Base-by-base conservation (phyloP, 2,797 vertebrate species). In the Silurus aristotelis region DNA sequence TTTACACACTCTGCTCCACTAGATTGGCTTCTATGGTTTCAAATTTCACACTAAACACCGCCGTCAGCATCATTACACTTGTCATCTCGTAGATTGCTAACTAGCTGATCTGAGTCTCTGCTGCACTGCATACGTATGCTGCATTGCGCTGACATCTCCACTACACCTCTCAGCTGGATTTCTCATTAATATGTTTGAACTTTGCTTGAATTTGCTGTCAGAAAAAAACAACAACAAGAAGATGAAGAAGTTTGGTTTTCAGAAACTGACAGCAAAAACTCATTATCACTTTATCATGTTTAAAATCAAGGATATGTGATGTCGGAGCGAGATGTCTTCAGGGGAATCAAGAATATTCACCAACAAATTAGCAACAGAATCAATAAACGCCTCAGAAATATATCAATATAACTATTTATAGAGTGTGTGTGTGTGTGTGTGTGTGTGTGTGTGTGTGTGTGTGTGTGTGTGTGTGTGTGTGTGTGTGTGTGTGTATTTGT, bases 391-490 rank as follows among this genome's bases (percentile, higher is more conserved):
- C 13, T 72, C 43, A n/a, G 2, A 48, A 13, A 72, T 72, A 13
- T 48, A 52, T 46, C 46, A 3, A 12, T 48, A n/a, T 72, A 6
- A 72, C 46, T 4, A n/a, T 48, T 52, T 71, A 48, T 68, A 38
- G 15, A 27, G 25, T 6, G 31, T 7, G 48, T n/a, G 2, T 27
- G 43, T 14, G 31, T 14, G 48, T 46, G 2, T 67, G 63, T 83
- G 43, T 46, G 19, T 72, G 61, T 70, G 38, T 86, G 75, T 82
- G 68, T 63, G 27, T 76, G 70, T 85, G 56, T 67, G 68, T 72
- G n/a, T 71, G 83, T 78, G 61, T 43, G 52, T 79, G 73, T 64
- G 61, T 52, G 25, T 52, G 20, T 77, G 31, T 22, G 4, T 61
- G 3, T 83, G 52, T 73, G 76, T 10, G 20, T 38, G 70, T 61